Conservation (phyloP, 2,113 vertebrate species). For the Suricata suricatta region DNA sequence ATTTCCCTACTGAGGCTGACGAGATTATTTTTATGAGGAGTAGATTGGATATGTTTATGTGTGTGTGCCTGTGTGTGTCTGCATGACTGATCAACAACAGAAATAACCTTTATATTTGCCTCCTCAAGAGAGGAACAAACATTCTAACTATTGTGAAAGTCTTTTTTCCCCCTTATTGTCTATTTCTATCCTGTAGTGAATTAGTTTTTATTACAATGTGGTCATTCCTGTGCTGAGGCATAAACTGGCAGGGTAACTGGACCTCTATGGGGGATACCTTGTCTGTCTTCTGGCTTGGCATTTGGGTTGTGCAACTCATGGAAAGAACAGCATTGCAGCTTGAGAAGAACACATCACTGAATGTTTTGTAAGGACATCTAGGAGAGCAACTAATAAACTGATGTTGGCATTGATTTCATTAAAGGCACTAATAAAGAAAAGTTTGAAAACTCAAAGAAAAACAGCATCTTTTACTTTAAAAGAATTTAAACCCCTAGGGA, state of each 20-base stretch:
- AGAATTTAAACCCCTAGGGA: not conserved
- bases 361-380: constrained; percentile 52
- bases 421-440: constrained; percentile 46
- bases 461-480: constrained; percentile 52
- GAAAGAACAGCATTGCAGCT: constrained; percentile 46
- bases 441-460: constrained; percentile 50
- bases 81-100: not conserved
- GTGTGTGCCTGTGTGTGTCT: not conserved
- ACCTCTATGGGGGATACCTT: not conserved
- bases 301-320: constrained; percentile 41
- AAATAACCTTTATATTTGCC: not conserved
- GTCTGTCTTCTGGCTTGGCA: constrained; percentile 14
- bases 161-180: not conserved
- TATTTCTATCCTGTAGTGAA: not conserved
- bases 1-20: not conserved
- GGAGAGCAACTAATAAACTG: constrained; percentile 59
- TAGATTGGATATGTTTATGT: not conserved
- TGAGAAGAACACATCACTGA: constrained; percentile 7
- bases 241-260: not conserved
- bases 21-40: constrained; percentile 31
- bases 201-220: constrained; percentile 25
- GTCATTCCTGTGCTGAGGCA: not conserved
- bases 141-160: not conserved
- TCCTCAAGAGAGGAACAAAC: not conserved
- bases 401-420: constrained; percentile 45